Evolutionary conservation across 1,140 invertebrate genomes (phyloP), one percentile per base, ranked within the genome.

Genomic region (Apis laboriosa): DNA sequence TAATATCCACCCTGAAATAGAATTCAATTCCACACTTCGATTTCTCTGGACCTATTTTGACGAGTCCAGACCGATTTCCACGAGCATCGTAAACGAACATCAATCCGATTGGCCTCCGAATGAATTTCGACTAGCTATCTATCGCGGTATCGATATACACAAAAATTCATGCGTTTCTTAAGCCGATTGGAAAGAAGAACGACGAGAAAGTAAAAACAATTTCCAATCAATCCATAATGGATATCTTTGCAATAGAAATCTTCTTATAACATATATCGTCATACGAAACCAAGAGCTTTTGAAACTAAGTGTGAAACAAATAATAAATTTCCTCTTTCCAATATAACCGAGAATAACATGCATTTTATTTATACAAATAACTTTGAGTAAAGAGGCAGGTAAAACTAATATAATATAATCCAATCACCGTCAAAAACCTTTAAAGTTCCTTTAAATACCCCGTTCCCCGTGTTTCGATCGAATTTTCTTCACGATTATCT

Each of bases 21-120:
- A 81, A 81, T 81, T 75, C 71, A 81, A 76, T 76, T 81, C 79
- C 53, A 34, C 79, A 68, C 61, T 81, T 81, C 72, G 72, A 81
- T 81, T 81, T 81, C 28, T 55, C 63, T 76, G 63, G 72, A 81
- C 43, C 79, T 34, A 81, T 76, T 81, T 72, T 76, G 63, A 67
- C 9, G n/a, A 12, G 61, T n/a, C 43, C 76, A n/a, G 72, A 60
- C 53, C 60, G 79, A 76, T 81, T 81, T 68, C 55, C 60, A 71
- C 17, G n/a, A 28, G 24, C 61, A 55, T 75, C 71, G 43, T 75
- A 76, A 75, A 24, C 53, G 72, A 66, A 34, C 51, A n/a, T 66
- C 79, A 24, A 74, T 81, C 49, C 61, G 63, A 76, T 75, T 67
- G 72, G 17, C 5, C 34, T 24, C 9, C 24, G 51, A 67, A 76